phyloP scores from a whole-genome alignment of 2,888 invertebrate species.

The Myopa testacea region DNA sequence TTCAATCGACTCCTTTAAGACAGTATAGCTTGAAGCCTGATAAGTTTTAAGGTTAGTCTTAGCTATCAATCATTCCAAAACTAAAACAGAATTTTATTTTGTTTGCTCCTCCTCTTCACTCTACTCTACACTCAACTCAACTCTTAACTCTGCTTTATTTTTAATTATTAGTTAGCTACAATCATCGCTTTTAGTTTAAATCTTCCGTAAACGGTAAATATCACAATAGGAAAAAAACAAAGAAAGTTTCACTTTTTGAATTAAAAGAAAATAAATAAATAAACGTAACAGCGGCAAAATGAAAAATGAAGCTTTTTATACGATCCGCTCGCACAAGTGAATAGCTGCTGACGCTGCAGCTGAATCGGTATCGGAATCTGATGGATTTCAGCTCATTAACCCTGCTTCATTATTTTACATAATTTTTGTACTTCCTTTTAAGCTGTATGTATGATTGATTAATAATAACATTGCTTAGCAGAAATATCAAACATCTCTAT shows the following conservation, averaged over 20 bases:
- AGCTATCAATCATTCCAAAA: too few relatives aligned
- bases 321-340: neutral
- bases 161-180: too few relatives aligned
- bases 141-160: too few relatives aligned
- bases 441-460: neutral
- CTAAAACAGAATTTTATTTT: too few relatives aligned
- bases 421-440: neutral
- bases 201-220: conserved; percentile 42
- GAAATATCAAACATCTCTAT: too few relatives aligned
- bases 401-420: neutral
- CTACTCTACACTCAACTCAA: too few relatives aligned
- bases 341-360: too few relatives aligned
- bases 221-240: conserved; percentile 46
- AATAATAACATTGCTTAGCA: neutral
- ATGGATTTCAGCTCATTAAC: conserved; percentile 7
- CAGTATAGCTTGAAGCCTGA: too few relatives aligned
- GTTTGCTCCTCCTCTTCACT: too few relatives aligned
- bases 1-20: too few relatives aligned
- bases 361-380: neutral
- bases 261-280: neutral
- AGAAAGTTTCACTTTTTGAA: neutral
- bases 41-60: too few relatives aligned
- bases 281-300: neutral
- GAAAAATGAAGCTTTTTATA: neutral
- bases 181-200: too few relatives aligned